phyloP scores from a whole-genome alignment of 1,140 invertebrate species.

The Hesperophylax magnus region DNA sequence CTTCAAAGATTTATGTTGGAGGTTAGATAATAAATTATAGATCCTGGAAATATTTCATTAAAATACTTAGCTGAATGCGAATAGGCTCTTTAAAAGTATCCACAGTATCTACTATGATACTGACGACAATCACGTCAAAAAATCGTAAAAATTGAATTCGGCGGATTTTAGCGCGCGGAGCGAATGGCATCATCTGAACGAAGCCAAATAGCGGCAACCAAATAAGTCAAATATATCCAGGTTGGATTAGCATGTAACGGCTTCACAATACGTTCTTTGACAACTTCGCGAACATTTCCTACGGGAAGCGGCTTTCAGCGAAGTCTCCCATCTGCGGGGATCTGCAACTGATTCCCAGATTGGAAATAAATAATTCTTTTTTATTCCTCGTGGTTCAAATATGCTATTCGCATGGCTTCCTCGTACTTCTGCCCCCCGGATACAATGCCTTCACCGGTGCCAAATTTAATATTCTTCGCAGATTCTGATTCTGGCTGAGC shows the following conservation, averaged over 20 bases:
- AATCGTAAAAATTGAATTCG: too few species aligned
- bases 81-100: too few species aligned
- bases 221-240: conserved; percentile 31
- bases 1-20: too few species aligned
- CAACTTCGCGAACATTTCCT: conserved; percentile 51
- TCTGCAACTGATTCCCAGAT: conserved; percentile 58
- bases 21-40: too few species aligned
- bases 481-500: conserved; percentile 35
- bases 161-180: too few species aligned
- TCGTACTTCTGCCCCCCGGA: conserved; percentile 10
- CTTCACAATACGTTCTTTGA: conserved; percentile 56
- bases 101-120: too few species aligned
- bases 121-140: too few species aligned
- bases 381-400: conserved; percentile 50
- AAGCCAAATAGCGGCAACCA: background rate
- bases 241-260: conserved; percentile 52
- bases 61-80: too few species aligned
- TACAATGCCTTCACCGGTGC: conserved; percentile 38
- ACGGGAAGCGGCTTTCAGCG: conserved; percentile 24
- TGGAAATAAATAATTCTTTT: conserved; percentile 57
- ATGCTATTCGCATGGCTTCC: conserved; percentile 45
- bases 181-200: background rate
- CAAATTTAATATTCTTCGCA: conserved; percentile 55
- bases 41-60: too few species aligned
- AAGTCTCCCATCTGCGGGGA: conserved; percentile 29